Evolutionary conservation across 2,888 invertebrate species (phyloP), one percentile per base, ranked within the genome.

Genomic region (Bedellia somnulentella): DNA sequence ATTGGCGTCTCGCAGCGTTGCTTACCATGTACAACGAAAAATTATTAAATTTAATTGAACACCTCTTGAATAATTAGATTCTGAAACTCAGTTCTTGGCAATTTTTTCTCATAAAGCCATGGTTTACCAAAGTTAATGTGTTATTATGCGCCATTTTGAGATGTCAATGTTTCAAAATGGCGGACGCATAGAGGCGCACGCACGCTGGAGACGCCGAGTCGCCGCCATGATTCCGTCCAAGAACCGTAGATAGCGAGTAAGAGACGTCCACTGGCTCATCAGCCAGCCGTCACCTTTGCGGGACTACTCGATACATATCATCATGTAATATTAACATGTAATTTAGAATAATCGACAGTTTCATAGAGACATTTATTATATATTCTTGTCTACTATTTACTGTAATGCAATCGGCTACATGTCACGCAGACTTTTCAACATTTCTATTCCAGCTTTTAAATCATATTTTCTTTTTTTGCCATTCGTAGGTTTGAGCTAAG

Each of bases 241-340:
- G 62, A 64, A 70, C 67, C 63, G 63, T 77, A 76, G 73, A 64
- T 76, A 75, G 76, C 73, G 71, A 64, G 73, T 76, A 75, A 76
- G 73, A 71, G 67, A 73, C 73, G 73, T 75, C 73, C 73, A 75
- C 66, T 71, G 70, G 71, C 71, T 71, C 70, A 73, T 73, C 68
- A 68, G 71, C 73, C 75, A 64, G 44, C 37, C 76, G 68, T 67
- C 68, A 68, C 71, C 60, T 68, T 59, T 76, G 80, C 78, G 82
- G 81, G 80, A 82, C 82, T 82, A 82, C 81, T 80, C 77, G 79
- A 79, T 80, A 82, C 82, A 82, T 82, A 83, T 83, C 83, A 83
- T 80, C 81, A 80, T 66, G 66, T 82, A 81, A 80, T 79, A 75
- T 73, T 80, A 79, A 71, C 67, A 55, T 70, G 61, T 79, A 77